Evolutionary conservation across 2,113 vertebrate species (phyloP), one percentile per base, ranked within the genome.

Genomic region (Piprites chloris): DNA sequence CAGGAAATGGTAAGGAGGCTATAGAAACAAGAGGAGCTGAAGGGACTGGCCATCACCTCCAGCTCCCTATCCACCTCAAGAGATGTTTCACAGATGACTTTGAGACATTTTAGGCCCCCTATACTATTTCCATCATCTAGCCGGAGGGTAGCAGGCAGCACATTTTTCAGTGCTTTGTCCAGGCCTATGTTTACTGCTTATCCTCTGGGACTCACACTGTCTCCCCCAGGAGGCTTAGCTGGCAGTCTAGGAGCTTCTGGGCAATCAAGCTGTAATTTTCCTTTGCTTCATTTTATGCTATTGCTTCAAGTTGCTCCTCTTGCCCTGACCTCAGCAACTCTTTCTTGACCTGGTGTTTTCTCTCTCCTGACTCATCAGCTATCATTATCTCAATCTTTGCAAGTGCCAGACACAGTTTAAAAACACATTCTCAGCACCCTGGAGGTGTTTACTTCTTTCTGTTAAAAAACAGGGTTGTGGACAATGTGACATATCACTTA

Each of bases 371-470:
- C 73, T 78, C 58, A 76, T 72, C 88, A 61, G 37, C 49, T 42
- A n/a, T 50, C 3, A 0, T 47, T 72, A 53, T 53, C 14, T 3
- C 32, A 76, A 30, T 49, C 61, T 76, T 72, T 84, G 69, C 46
- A 46, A 87, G 53, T 33, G 37, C 7, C 0, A 3, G 47, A 21
- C 32, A 35, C 35, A 59, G 78, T 80, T 94, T 85, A 27, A 89
- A 84, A 94, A 58, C 89, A 79, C 0, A 0, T 87, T 62, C 71
- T 77, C 39, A 52, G 68, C 55, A 58, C 52, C 72, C 74, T 5
- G 2, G 82, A 72, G 73, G 56, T 96, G 90, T 93, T 97, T 93
- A 92, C 37, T 86, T 47, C 16, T 88, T 91, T 80, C 79, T 81
- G 68, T 53, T 84, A 30, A 75, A 88, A 90, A 88, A 50, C 89